These are phyloP conservation scores for Platysteira castanea DNA, from an alignment of 2,113 vertebrate species.

Conservation along the genomic window DNA sequence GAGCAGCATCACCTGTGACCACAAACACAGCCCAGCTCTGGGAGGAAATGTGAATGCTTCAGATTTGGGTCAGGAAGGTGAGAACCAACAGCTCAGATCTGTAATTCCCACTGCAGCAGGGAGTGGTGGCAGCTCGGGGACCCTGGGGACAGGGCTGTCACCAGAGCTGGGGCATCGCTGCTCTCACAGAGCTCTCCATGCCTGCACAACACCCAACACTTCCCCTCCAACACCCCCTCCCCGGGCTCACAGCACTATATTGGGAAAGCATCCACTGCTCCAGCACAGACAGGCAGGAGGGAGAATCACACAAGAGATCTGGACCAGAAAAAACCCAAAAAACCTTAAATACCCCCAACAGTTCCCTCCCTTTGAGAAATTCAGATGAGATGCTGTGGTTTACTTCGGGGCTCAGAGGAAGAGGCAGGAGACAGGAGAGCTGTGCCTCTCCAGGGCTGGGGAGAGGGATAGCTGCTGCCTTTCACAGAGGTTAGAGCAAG, in stretches of 20 bases:
- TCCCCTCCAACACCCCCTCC: not conserved
- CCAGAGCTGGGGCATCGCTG: not conserved
- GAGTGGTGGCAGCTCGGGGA: not conserved
- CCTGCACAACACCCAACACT: not conserved
- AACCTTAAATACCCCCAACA: not conserved
- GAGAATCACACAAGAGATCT: not conserved
- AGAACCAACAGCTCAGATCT: not conserved
- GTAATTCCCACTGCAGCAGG: not conserved
- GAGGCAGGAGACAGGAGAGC: not conserved
- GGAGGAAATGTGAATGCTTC: not conserved
- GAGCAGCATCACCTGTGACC: not conserved
- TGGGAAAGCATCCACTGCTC: not conserved
- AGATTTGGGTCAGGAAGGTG: not conserved
- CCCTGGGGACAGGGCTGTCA: not conserved
- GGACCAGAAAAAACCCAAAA: not conserved
- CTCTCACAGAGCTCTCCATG: not conserved
- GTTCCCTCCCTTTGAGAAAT: not conserved
- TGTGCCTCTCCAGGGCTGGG: not conserved
- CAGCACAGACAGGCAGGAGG: not conserved
- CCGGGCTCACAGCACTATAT: not conserved
- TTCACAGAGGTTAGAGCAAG: slow-evolving; percentile 18
- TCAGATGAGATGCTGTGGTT: not conserved
- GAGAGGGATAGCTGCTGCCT: not conserved
- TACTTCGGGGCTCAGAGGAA: not conserved
- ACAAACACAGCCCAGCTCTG: not conserved